Base-by-base conservation (phyloP, 2,113 vertebrate genomes). In the Chionis minor region DNA sequence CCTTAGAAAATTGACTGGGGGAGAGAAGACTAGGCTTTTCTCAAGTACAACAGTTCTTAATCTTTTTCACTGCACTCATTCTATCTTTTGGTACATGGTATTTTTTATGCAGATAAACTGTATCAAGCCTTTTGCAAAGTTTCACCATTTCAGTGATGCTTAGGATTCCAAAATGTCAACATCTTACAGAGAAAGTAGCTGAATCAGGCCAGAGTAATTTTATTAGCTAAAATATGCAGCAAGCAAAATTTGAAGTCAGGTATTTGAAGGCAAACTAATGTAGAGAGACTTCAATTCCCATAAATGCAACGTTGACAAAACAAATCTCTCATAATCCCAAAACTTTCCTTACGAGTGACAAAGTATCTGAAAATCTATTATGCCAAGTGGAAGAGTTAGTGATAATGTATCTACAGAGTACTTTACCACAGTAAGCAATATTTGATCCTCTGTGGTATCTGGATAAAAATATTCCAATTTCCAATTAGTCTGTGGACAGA, bases 121-220 rank as follows among this genome's bases (percentile, higher is more conserved):
- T 51, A 78, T 63, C 6, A 88, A 86, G 6, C 4, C 2, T 78
- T 5, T 70, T 86, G 47, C 44, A 84, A 91, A 74, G 20, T 86
- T 91, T 89, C 56, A 73, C 4, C 4, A 38, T 70, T 77, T 83
- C 42, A 86, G 18, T 22, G 28, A 67, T 61, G 18, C 32, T 95
- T 63, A 71, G 23, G 30, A 67, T 92, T 91, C 69, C 86, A 80
- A 88, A 86, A 88, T 58, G 63, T 66, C 75, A 89, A 95, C 51
- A 78, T 91, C 84, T 91, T 94, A 30, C 44, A 74, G n/a, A 86
- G 77, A 86, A 92, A 95, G 45, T 40, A 81, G 33, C 63, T 96
- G 93, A 94, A 78, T 81, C 77, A 71, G 80, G 51, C 20, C 59
- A 74, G 12, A 84, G 26, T 74, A 91, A 62, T 73, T 94, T 58